Evolutionary conservation across 2,888 invertebrate species (phyloP).

Genomic region (Teleogryllus oceanicus): DNA sequence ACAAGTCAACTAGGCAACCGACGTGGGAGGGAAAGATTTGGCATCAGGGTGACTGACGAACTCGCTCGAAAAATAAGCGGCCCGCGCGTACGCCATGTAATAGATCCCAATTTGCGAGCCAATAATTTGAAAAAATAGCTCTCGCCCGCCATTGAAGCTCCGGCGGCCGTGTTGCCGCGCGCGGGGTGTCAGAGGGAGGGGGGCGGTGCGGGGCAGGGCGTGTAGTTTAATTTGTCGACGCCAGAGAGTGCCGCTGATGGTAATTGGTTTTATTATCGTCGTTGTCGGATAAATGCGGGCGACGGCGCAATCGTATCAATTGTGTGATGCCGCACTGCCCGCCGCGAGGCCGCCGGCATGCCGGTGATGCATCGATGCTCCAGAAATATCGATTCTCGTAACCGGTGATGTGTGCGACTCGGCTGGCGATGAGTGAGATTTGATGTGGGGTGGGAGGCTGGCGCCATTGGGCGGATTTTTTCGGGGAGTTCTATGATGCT

Average conservation of each 20-base stretch:
- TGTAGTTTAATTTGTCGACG: slow-evolving; percentile 18
- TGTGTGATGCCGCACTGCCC: neutral
- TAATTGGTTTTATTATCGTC: slow-evolving; percentile 18
- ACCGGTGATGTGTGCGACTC: no score
- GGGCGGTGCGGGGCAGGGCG: neutral
- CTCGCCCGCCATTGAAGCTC: neutral
- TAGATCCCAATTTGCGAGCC: slow-evolving; percentile 10
- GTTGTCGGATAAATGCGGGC: slow-evolving; percentile 6
- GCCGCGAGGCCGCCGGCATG: no score
- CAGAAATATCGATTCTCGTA: no score
- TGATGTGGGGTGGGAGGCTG: no score
- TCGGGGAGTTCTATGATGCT: no score
- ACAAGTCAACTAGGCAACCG: no score
- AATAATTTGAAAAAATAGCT: slow-evolving; percentile 18
- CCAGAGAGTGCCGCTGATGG: neutral
- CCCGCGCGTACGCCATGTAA: neutral
- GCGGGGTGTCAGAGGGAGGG: neutral
- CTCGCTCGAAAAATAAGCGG: no score
- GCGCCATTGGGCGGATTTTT: no score
- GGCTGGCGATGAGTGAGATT: no score
- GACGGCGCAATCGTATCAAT: neutral
- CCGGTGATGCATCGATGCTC: no score
- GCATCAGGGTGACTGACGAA: no score
- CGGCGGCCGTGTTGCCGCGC: neutral
- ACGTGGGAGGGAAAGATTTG: no score